Percentiles rank a stretch among this genome's conserved stretches.
These are phyloP conservation scores for Malurus alboscapulatus DNA, from an alignment of 2,113 vertebrate genomes.

Conservation along the genomic window DNA sequence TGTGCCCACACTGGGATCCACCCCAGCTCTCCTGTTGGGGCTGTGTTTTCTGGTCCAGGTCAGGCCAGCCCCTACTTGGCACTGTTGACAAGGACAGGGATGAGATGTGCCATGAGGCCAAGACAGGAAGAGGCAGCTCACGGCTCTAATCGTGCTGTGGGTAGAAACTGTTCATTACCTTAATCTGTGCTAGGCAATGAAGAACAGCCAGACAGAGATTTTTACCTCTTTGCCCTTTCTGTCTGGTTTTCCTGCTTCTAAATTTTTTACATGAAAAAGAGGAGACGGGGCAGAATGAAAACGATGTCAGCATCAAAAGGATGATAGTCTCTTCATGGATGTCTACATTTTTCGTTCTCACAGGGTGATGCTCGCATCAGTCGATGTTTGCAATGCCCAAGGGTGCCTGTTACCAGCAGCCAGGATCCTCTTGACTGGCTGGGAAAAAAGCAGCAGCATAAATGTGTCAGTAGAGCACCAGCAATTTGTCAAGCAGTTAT, in stretches of 20 bases:
- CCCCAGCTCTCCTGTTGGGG: background rate
- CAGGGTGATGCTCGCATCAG: background rate
- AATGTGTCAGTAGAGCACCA: conserved; percentile 33
- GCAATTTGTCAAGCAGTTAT: conserved; percentile 36
- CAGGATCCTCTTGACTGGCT: background rate
- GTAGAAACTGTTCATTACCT: background rate
- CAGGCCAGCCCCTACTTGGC: background rate
- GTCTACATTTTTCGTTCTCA: background rate
- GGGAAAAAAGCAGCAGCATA: background rate
- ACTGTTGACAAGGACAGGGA: background rate
- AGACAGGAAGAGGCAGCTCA: background rate
- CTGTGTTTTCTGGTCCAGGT: background rate
- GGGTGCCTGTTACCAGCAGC: background rate
- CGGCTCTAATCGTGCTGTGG: background rate
- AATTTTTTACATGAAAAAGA: background rate
- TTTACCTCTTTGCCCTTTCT: conserved; percentile 13
- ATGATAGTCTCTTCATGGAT: background rate
- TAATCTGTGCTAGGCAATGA: rapidly evolving
- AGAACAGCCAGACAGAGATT: background rate
- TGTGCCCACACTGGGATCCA: background rate
- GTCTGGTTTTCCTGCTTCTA: background rate
- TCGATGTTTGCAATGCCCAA: background rate
- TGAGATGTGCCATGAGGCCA: background rate
- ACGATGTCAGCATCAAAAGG: background rate
- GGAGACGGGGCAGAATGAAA: background rate